phyloP scores from a whole-genome alignment of 2,113 vertebrate species.

The Rhegmatorhina hoffmannsi region DNA sequence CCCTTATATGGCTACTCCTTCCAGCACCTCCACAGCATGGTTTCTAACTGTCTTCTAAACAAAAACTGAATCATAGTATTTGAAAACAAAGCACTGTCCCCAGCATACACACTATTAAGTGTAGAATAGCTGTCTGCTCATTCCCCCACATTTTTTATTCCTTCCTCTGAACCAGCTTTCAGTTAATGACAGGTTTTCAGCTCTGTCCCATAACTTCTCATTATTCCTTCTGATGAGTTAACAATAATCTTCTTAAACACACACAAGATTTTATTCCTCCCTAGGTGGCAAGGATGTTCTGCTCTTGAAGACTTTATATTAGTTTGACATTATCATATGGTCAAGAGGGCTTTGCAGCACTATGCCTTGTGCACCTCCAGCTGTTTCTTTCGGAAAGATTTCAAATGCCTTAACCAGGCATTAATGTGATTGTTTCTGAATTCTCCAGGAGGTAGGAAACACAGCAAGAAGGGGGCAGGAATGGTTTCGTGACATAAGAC shows the following conservation, averaged over 20 bases:
- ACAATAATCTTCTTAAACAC: constrained; percentile 39
- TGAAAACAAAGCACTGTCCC: not conserved
- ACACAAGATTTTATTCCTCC: constrained; percentile 38
- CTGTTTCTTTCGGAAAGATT: not conserved
- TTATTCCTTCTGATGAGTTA: constrained; percentile 38
- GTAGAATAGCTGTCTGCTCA: not conserved
- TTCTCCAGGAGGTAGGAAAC: not conserved
- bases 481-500: not conserved
- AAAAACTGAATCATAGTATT: not conserved
- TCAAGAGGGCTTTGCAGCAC: not conserved
- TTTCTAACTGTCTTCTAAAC: not conserved
- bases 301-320: not conserved
- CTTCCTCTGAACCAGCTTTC: not conserved
- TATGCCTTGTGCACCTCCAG: not conserved
- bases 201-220: constrained; percentile 30
- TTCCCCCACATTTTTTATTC: not conserved
- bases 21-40: not conserved
- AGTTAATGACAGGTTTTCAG: constrained; percentile 6
- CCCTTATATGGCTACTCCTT: not conserved
- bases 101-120: not conserved
- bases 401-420: not conserved
- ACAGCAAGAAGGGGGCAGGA: not conserved
- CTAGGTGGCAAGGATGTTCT: constrained; percentile 1
- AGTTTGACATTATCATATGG: not conserved
- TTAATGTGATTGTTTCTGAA: not conserved